Percentiles rank a stretch among this genome's conserved stretches.
These are phyloP conservation scores for Oxycera nigricornis DNA, from an alignment of 2,888 invertebrate species.

Conservation along the genomic window DNA sequence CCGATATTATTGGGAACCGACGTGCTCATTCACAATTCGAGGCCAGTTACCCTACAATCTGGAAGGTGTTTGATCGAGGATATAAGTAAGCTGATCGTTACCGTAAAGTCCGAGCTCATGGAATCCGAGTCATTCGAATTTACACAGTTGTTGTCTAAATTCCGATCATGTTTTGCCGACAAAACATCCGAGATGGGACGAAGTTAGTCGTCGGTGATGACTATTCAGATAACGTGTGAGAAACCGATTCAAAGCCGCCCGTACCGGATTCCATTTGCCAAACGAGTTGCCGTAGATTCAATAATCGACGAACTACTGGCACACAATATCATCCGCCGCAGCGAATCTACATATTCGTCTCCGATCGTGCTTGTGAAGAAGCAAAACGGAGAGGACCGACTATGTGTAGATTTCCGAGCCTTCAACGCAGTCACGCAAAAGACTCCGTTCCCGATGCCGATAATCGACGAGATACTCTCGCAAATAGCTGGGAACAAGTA, in stretches of 20 bases:
- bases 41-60: not conserved
- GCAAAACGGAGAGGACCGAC: too few species aligned
- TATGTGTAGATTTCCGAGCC: too few species aligned
- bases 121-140: not conserved
- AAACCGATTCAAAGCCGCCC: not conserved
- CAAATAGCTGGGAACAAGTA: too few species aligned
- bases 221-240: not conserved
- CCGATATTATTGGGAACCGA: not conserved
- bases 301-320: not conserved
- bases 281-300: not conserved
- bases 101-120: not conserved
- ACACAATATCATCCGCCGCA: not conserved
- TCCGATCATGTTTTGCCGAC: not conserved
- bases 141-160: not conserved
- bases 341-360: too few species aligned
- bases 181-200: not conserved
- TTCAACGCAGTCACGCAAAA: too few species aligned
- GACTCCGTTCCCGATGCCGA: too few species aligned
- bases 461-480: too few species aligned
- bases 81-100: not conserved
- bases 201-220: not conserved
- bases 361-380: too few species aligned
- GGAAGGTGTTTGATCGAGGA: not conserved
- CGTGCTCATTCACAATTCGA: not conserved
- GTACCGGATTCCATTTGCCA: not conserved